Conservation (phyloP, 2,797 vertebrate species). For the Hydrophis major region DNA sequence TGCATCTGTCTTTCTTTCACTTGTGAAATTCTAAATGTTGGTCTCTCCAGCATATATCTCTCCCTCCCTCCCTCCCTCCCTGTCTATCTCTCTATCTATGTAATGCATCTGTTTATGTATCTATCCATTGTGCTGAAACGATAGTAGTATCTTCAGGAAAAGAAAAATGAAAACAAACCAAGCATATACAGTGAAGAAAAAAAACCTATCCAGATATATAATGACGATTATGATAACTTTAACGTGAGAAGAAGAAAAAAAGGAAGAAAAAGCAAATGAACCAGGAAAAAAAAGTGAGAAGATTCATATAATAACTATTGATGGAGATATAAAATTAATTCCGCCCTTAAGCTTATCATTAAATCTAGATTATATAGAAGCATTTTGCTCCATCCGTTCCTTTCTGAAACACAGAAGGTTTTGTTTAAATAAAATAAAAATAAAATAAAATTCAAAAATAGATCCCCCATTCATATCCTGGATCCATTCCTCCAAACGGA, state of each 20-base stretch:
- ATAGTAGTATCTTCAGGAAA: background rate
- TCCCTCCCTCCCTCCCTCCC: accelerated
- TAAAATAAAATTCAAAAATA: background rate
- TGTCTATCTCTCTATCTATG: too few relatives aligned
- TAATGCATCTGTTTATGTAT: background rate
- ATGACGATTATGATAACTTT: background rate
- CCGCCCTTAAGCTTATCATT: background rate
- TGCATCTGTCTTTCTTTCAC: too few relatives aligned
- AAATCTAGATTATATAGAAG: background rate
- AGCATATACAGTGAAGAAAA: background rate
- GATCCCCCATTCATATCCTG: background rate
- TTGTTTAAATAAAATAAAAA: too few relatives aligned
- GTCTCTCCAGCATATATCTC: too few relatives aligned
- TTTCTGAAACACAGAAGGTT: background rate
- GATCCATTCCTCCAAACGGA: background rate
- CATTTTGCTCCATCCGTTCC: background rate
- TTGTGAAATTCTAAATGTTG: too few relatives aligned
- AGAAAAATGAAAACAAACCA: background rate
- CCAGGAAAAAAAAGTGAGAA: background rate
- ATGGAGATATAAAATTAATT: background rate
- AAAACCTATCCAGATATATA: background rate
- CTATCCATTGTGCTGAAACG: background rate
- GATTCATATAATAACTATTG: background rate
- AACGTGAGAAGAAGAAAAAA: background rate
- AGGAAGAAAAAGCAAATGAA: background rate